phyloP scores from a whole-genome alignment of 2,797 vertebrate species.

The Micromesistius poutassou region DNA sequence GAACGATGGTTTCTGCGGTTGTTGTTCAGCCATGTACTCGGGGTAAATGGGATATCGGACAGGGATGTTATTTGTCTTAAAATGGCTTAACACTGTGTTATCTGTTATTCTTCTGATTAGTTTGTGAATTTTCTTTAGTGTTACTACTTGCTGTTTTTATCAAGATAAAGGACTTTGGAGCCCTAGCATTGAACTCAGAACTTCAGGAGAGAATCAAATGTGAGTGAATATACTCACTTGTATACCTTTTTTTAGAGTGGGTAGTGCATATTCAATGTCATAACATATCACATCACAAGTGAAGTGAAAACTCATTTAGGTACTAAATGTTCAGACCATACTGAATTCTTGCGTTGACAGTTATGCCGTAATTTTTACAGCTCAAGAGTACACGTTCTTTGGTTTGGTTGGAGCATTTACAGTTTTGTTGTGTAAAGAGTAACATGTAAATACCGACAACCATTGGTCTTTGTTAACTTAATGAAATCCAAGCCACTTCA shows the following conservation, averaged over 20 bases:
- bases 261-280: background rate
- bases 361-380: background rate
- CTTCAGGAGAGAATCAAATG: background rate
- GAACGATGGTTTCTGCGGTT: background rate
- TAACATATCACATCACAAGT: background rate
- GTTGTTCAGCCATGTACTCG: slow-evolving; percentile 39
- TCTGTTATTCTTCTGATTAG: slow-evolving; percentile 3
- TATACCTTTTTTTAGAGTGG: background rate
- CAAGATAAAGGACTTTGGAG: background rate
- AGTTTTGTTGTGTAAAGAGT: background rate
- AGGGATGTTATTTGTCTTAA: slow-evolving; percentile 1
- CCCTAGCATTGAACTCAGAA: background rate
- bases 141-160: slow-evolving; percentile 1
- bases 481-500: background rate
- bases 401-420: background rate
- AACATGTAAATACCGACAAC: background rate
- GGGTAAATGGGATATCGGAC: slow-evolving; percentile 32
- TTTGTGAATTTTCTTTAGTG: background rate
- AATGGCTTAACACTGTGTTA: slow-evolving; percentile 8
- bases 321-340: background rate
- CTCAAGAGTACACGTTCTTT: background rate
- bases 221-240: background rate
- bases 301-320: background rate
- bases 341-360: background rate
- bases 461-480: slow-evolving; percentile 6